Evolutionary conservation across 2,113 vertebrate genomes (phyloP), one percentile per base, ranked within the genome.

Genomic region (Trematocara unimaculatum): DNA sequence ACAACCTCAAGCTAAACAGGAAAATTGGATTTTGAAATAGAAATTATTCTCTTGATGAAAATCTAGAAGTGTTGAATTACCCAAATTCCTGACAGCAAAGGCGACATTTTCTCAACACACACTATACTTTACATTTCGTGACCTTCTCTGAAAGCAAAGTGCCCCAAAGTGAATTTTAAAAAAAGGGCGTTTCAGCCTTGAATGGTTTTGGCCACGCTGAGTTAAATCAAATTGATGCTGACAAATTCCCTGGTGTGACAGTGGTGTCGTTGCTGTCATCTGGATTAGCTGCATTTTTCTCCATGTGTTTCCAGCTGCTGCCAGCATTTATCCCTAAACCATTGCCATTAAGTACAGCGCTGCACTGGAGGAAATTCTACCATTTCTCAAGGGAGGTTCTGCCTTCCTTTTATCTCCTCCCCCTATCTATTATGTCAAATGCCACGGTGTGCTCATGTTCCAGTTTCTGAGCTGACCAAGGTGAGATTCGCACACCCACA

Each of bases 231-330:
- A 91, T 79, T 26, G 81, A 82, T 80, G 23, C 51, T 3, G 87
- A 89, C 84, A 80, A 89, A 91, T 93, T 85, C 88, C 84, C 84
- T 10, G 79, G 83, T 78, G 90, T 84, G 84, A 79, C 89, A 88
- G 72, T 45, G 86, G 83, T 91, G 87, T 85, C 86, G 31, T 45
- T 81, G 84, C 88, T 87, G 91, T 93, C 89, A 92, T 92, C 82
- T 45, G 93, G 94, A 93, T 93, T 95, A 93, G 90, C 85, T 93
- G 89, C 90, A 89, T 84, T 93, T 94, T 88, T 84, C 87, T 90
- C 82, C 29, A 14, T 10, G 53, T 80, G 83, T 60, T 87, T 83
- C 74, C 40, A 56, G 8, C 74, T 31, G 81, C 70, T n/a, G 40
- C 31, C 67, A 72, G 78, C 49, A 51, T 79, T 89, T 84, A 87